Percentiles rank a stretch among this genome's conserved stretches.
Evolutionary conservation across 2,113 vertebrate species (phyloP).

Genomic region (Plectropomus leopardus): DNA sequence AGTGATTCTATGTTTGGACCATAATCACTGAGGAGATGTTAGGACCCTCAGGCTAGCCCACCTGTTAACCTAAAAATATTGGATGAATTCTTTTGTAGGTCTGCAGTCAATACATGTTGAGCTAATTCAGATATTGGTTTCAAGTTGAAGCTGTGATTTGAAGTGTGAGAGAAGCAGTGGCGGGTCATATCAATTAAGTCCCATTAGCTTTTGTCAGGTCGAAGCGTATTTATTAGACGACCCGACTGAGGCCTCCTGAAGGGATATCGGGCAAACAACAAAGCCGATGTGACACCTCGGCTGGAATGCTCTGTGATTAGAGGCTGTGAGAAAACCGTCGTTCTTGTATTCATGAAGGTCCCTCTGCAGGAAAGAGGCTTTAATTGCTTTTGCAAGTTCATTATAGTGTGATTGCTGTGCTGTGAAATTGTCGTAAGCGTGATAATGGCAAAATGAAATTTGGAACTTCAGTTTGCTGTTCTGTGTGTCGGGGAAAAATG

Average conservation of each 20-base stretch:
- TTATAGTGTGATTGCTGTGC: slow-evolving; percentile 82
- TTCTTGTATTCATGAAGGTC: slow-evolving; percentile 75
- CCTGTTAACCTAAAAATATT: slow-evolving; percentile 23
- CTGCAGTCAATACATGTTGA: background rate
- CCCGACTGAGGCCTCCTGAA: slow-evolving; percentile 59
- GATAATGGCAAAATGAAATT: slow-evolving; percentile 78
- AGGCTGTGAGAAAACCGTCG: slow-evolving; percentile 50
- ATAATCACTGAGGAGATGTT: slow-evolving; percentile 17
- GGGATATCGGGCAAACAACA: slow-evolving; percentile 68
- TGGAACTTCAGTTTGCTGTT: slow-evolving; percentile 56
- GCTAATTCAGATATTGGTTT: background rate
- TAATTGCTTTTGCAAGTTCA: slow-evolving; percentile 85
- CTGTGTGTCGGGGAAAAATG: slow-evolving; percentile 12
- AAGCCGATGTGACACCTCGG: slow-evolving; percentile 57
- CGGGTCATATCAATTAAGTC: slow-evolving; percentile 51
- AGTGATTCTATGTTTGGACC: slow-evolving; percentile 22
- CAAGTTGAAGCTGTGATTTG: slow-evolving; percentile 13
- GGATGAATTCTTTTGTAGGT: background rate
- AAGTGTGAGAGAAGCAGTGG: slow-evolving; percentile 23
- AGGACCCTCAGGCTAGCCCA: slow-evolving; percentile 2
- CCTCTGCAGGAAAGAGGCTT: slow-evolving; percentile 73
- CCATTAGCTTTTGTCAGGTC: slow-evolving; percentile 54
- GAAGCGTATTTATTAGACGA: slow-evolving; percentile 65
- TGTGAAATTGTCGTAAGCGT: slow-evolving; percentile 82
- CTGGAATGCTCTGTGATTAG: slow-evolving; percentile 73